Conservation (phyloP, 2,113 vertebrate species). For the Bubalus kerabau region DNA sequence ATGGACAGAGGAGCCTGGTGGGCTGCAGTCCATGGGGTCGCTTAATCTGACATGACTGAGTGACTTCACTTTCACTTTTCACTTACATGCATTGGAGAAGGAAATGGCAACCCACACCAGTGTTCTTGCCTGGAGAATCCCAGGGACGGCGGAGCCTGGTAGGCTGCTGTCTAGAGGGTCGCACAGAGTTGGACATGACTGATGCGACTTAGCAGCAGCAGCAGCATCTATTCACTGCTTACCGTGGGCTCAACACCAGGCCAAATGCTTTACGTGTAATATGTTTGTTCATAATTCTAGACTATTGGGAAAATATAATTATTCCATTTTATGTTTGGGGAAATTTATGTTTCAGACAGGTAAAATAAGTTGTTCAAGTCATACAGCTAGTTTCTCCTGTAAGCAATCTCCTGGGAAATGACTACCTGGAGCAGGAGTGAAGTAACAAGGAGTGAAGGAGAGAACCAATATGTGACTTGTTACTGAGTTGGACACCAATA, state of each 20-base stretch:
- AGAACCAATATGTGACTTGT: not conserved
- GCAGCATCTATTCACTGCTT: not conserved
- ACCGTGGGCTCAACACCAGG: not conserved
- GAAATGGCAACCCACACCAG: not conserved
- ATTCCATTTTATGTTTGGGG: not conserved
- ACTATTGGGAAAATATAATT: not conserved
- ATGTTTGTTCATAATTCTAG: not conserved
- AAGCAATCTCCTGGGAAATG: not conserved
- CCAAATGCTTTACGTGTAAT: not conserved
- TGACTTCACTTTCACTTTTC: not conserved
- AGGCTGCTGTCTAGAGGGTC: accelerated
- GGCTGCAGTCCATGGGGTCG: not conserved
- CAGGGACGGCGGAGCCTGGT: accelerated
- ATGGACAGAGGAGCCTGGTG: not conserved
- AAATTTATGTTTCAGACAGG: not conserved
- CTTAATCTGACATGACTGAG: not conserved
- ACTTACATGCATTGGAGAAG: not conserved
- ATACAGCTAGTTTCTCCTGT: not conserved
- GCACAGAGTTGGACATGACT: accelerated
- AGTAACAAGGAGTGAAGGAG: not conserved
- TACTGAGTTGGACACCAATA: not conserved
- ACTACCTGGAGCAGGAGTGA: not conserved
- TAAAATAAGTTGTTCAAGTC: not conserved
- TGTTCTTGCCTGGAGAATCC: not conserved
- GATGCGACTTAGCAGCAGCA: accelerated